Evolutionary conservation across 1,140 invertebrate species (phyloP).

Genomic region (Apocrypta bakeri): DNA sequence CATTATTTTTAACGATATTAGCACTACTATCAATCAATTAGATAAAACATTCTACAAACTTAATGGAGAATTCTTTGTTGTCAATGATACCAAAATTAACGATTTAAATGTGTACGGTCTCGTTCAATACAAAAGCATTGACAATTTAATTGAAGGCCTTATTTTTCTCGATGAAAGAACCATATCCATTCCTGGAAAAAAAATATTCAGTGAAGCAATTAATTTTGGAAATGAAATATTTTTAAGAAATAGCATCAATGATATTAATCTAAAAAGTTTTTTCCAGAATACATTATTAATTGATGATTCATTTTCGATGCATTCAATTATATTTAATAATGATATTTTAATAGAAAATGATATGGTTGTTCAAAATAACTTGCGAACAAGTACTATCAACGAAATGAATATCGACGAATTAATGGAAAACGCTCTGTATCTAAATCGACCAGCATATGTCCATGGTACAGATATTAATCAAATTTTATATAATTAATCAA

Average conservation of each 20-base stretch:
- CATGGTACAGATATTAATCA: slow-evolving; percentile 6
- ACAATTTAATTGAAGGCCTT: slow-evolving; percentile 50
- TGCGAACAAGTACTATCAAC: slow-evolving; percentile 55
- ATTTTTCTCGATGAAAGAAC: slow-evolving; percentile 51
- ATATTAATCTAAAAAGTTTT: slow-evolving; percentile 58
- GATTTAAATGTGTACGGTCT: slow-evolving; percentile 52
- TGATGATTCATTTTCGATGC: slow-evolving; percentile 53
- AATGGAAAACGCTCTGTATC: slow-evolving; percentile 44
- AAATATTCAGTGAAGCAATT: slow-evolving; percentile 56
- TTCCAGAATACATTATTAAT: slow-evolving; percentile 56
- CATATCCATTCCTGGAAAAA: slow-evolving; percentile 54
- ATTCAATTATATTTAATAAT: slow-evolving; percentile 55
- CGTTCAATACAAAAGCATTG: slow-evolving; percentile 54
- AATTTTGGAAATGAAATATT: slow-evolving; percentile 54
- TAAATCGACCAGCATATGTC: slow-evolving; percentile 49
- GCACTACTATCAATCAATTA: slow-evolving; percentile 34
- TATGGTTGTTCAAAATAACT: slow-evolving; percentile 49
- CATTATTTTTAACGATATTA: slow-evolving; percentile 52
- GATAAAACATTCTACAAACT: slow-evolving; percentile 51
- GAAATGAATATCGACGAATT: slow-evolving; percentile 57
- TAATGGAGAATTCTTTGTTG: slow-evolving; percentile 56
- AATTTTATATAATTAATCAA: no score
- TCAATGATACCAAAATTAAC: slow-evolving; percentile 45
- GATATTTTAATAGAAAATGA: slow-evolving; percentile 50
- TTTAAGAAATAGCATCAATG: slow-evolving; percentile 56